phyloP scores from a whole-genome alignment of 2,113 vertebrate species.

The Mixornis gularis region DNA sequence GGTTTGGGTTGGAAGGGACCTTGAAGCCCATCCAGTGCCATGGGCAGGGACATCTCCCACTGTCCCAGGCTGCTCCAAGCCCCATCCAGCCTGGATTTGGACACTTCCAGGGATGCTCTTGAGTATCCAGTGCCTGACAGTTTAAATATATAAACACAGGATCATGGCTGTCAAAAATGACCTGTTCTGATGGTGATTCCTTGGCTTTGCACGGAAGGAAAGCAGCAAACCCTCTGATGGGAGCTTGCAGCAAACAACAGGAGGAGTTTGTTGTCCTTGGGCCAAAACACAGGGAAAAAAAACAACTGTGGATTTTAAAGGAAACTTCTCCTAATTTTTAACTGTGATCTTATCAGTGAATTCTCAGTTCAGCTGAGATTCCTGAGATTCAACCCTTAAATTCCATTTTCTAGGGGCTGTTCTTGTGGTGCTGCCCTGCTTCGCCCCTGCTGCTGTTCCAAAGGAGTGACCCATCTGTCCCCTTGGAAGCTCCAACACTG shows the following conservation, averaged over 20 bases:
- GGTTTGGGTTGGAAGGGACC: not conserved
- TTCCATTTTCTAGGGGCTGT: not conserved
- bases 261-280: not conserved
- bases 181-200: not conserved
- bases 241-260: not conserved
- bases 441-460: not conserved
- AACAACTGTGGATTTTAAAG: not conserved
- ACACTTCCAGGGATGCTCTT: not conserved
- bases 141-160: not conserved
- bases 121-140: not conserved
- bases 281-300: not conserved
- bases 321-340: not conserved
- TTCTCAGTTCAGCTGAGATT: not conserved
- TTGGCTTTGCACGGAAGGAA: not conserved
- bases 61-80: not conserved
- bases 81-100: not conserved
- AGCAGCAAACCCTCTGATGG: fast-evolving
- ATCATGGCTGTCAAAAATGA: fast-evolving
- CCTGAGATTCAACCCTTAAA: not conserved
- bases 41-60: not conserved
- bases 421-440: not conserved
- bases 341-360: not conserved
- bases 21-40: not conserved
- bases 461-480: not conserved
- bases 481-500: not conserved